Conservation (phyloP, 2,113 vertebrate species). For the Megaceryle torquata region DNA sequence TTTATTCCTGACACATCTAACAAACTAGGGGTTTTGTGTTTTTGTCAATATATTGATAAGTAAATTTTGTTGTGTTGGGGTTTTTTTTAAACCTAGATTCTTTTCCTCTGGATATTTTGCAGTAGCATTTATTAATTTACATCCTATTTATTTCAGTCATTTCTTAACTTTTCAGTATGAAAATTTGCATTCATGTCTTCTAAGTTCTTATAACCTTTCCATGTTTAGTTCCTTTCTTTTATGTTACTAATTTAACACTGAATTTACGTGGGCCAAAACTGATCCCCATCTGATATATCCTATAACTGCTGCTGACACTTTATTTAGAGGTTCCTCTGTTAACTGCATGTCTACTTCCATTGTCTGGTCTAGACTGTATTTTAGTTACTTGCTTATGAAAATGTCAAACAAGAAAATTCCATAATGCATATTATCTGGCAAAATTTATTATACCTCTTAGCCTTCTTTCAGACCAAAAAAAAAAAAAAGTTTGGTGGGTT, state of each 20-base stretch:
- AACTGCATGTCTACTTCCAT: background rate
- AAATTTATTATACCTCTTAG: background rate
- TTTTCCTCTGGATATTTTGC: background rate
- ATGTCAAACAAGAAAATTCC: background rate
- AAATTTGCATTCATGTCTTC: background rate
- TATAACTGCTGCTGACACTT: background rate
- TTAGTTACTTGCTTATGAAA: background rate
- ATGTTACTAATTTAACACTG: background rate
- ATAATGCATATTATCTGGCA: background rate
- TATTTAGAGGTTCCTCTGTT: background rate
- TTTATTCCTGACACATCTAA: background rate
- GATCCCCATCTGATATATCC: background rate
- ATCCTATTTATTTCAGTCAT: background rate
- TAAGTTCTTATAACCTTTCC: background rate
- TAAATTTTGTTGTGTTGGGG: background rate
- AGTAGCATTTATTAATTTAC: background rate
- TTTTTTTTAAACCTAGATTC: background rate
- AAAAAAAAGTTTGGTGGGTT: background rate
- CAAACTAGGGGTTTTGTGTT: no score
- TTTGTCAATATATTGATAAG: background rate
- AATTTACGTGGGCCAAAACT: background rate
- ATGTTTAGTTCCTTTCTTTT: background rate
- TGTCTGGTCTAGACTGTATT: background rate
- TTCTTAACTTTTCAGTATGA: background rate
- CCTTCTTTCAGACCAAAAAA: background rate